Conservation (phyloP, 2,797 vertebrate genomes). For the Sebastes cheni region DNA sequence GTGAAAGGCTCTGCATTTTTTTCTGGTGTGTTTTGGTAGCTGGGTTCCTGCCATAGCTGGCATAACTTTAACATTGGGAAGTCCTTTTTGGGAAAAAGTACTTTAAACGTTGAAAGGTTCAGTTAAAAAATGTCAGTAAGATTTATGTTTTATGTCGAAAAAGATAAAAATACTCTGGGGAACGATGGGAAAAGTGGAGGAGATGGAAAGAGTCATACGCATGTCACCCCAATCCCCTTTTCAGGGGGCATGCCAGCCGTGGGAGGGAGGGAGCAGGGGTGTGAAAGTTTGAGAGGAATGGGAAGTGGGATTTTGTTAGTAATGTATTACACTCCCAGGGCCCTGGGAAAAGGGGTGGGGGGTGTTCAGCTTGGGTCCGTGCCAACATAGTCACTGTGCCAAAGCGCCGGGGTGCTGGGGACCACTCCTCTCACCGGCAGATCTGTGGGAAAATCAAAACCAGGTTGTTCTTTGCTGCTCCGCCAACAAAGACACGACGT, state of each 20-base stretch:
- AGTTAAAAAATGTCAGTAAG: not conserved
- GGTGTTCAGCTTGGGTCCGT: conserved; percentile 65
- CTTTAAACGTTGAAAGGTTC: not conserved
- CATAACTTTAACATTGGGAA: conserved; percentile 1
- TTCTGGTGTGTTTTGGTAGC: conserved; percentile 3
- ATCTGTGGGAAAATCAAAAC: conserved; percentile 79
- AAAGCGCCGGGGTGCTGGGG: conserved; percentile 69
- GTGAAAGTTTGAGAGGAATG: conserved; percentile 78
- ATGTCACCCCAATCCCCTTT: conserved; percentile 65
- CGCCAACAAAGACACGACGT: conserved; percentile 17
- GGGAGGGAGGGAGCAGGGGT: conserved; percentile 48
- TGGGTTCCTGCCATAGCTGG: conserved; percentile 22
- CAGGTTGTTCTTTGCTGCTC: conserved; percentile 63
- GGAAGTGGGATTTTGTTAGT: conserved; percentile 83
- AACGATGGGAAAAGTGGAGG: conserved; percentile 58
- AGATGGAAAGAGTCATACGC: conserved; percentile 55
- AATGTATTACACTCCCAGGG: conserved; percentile 78
- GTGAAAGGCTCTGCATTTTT: conserved; percentile 40
- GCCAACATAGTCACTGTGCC: conserved; percentile 81
- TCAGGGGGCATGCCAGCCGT: conserved; percentile 62
- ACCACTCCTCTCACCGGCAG: conserved; percentile 61
- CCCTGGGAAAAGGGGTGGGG: conserved; percentile 78
- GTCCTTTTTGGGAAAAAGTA: not conserved
- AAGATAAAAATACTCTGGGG: not conserved
- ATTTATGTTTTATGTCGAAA: not conserved